A percentile compares a stretch with the other conserved stretches of the same genome.
Conservation (phyloP, 92 coral and sea anemone species). For the Porites lobata region DNA sequence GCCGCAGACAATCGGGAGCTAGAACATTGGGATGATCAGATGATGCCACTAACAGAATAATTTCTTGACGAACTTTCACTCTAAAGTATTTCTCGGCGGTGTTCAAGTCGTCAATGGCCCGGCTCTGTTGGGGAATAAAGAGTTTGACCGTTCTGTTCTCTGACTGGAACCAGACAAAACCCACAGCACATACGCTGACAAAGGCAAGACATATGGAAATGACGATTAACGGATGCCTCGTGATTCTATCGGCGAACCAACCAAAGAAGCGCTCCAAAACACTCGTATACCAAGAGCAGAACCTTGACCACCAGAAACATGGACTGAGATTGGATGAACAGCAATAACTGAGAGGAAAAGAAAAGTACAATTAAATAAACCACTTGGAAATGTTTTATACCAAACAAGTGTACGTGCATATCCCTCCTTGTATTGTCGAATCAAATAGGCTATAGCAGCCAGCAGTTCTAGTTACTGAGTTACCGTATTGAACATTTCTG, state of each 20-base stretch:
- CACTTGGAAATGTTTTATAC: neutral
- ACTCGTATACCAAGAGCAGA: conserved; percentile 56
- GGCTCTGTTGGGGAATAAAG: conserved; percentile 62
- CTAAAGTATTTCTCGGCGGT: conserved; percentile 52
- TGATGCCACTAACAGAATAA: conserved; percentile 49
- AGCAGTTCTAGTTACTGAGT: no score
- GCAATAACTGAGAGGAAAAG: conserved; percentile 9
- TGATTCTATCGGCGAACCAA: conserved; percentile 38
- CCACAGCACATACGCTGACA: conserved; percentile 47
- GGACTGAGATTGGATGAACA: conserved; percentile 11
- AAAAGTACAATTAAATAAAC: neutral
- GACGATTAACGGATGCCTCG: conserved; percentile 52
- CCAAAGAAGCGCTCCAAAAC: conserved; percentile 46
- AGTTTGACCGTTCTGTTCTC: conserved; percentile 60
- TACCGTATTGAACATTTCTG: no score
- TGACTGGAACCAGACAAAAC: conserved; percentile 32
- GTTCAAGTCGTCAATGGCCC: conserved; percentile 47
- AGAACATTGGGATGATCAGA: conserved; percentile 39
- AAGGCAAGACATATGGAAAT: conserved; percentile 40
- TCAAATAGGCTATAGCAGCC: no score
- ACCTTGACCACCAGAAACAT: conserved; percentile 49
- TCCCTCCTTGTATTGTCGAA: no score
- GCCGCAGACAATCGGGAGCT: conserved; percentile 57
- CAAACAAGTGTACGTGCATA: no score
- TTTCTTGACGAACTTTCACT: conserved; percentile 43